Base-by-base conservation (phyloP, 2,888 invertebrate genomes). In the Junonia oenone region DNA sequence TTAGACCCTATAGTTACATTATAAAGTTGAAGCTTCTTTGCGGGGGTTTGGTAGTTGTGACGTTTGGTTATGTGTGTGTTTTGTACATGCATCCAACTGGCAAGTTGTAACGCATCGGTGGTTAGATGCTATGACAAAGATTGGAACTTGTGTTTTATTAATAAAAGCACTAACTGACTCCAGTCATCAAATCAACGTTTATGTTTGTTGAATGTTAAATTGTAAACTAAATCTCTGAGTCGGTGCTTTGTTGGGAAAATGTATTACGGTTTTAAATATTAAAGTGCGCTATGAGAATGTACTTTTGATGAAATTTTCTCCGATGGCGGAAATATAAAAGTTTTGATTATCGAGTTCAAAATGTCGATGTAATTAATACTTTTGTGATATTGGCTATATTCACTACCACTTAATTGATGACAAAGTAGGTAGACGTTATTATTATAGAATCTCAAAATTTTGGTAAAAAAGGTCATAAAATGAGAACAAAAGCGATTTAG, bases 41-140 rank as follows among this genome's bases (percentile, higher is more conserved):
- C 4, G 45, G 38, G 56, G 31, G 52, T 11, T 4, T 11, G 13
- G 35, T 1, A 40, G 47, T 55, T 65, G 63, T 26, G 58, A 1
- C 48, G 3, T 63, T 59, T 53, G 29, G 54, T 29, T 13, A 14
- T 33, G 35, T 54, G 56, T 38, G 43, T 61, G 62, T 60, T 73
- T 76, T 73, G 71, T 73, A 75, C 74, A 83, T 86, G 85, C 85
- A 86, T 67, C 75, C 78, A 75, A 78, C 76, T 75, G 75, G 83
- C 75, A 83, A 83, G 83, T 79, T 74, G 71, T 69, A 70, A 84
- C 86, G 88, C 85, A 75, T 79, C 78, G 80, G 64, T 86, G 83
- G 77, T 67, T 80, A 74, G 78, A 78, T 71, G 74, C 78, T 77
- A 74, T 84, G 83, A 85, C 85, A 88, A 88, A 89, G 89, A 88